phyloP scores from a whole-genome alignment of 2,113 vertebrate genomes.

The Sturnira hondurensis region DNA sequence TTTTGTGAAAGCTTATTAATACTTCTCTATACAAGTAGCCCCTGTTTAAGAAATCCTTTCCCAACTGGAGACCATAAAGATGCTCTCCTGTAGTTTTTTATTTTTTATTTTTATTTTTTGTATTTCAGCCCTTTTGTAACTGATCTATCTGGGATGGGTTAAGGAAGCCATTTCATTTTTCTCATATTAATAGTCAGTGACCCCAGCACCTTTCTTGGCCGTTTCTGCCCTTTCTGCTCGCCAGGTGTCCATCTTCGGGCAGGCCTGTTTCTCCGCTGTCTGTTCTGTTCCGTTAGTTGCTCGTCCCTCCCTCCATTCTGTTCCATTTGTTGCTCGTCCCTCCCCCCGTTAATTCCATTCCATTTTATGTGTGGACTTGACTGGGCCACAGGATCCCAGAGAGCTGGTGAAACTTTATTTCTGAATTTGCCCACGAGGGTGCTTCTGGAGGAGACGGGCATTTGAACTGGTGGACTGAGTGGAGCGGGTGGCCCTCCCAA shows the following conservation, averaged over 20 bases:
- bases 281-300: not conserved
- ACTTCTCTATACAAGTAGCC: not conserved
- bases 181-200: not conserved
- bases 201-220: too few relatives aligned
- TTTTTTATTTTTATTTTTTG: not conserved
- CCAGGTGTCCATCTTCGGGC: fast-evolving
- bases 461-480: not conserved
- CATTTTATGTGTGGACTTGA: not conserved
- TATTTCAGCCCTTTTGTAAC: not conserved
- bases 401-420: not conserved
- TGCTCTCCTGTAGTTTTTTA: not conserved
- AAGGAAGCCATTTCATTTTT: not conserved
- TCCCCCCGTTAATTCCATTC: not conserved
- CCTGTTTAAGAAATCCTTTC: not conserved
- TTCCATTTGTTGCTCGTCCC: not conserved
- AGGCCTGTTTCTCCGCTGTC: not conserved
- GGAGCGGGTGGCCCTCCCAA: too few relatives aligned
- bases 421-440: not conserved
- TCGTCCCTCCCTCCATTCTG: too few relatives aligned
- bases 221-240: not conserved
- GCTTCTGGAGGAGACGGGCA: not conserved
- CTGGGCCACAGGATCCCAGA: not conserved
- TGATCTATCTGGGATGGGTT: not conserved
- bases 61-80: not conserved
- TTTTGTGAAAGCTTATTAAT: not conserved